phyloP scores from a whole-genome alignment of 2,888 invertebrate genomes.

The Lypha dubia region DNA sequence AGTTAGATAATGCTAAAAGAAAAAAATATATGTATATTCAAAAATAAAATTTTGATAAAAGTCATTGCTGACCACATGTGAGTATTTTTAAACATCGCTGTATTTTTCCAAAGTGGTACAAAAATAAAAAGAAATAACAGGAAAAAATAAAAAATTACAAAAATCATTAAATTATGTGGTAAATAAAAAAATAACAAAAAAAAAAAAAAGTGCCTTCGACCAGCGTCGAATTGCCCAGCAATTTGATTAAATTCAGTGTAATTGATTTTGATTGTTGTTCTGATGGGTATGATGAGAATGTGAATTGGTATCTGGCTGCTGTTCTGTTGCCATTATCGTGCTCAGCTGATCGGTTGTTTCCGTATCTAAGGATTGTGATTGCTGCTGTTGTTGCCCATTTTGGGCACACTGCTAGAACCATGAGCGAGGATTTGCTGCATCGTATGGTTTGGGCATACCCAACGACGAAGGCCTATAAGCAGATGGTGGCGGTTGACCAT shows the following conservation, averaged over 20 bases:
- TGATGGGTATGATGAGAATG: conserved; percentile 55
- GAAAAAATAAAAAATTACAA: not conserved
- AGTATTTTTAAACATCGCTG: conserved; percentile 6
- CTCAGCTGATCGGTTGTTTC: conserved; percentile 75
- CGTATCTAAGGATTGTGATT: conserved; percentile 57
- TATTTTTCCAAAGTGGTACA: no score
- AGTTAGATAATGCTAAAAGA: not conserved
- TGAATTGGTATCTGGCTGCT: conserved; percentile 48
- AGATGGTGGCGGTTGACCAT: conserved; percentile 87
- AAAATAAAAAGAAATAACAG: not conserved
- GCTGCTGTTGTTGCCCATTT: conserved; percentile 64
- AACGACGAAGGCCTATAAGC: conserved; percentile 85
- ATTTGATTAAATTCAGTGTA: conserved; percentile 40
- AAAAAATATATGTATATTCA: not conserved
- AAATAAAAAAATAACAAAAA: no score
- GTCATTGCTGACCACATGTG: not conserved
- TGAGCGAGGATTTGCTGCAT: conserved; percentile 88
- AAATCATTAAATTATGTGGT: conserved; percentile 6
- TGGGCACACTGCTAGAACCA: conserved; percentile 86
- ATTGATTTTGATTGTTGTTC: conserved; percentile 64
- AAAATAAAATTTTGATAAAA: not conserved
- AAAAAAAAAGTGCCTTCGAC: conserved; percentile 54
- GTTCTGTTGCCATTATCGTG: conserved; percentile 66
- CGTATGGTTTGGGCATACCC: conserved; percentile 89
- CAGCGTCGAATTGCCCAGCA: conserved; percentile 67